These are phyloP conservation scores for Crocallis elinguaria DNA, from an alignment of 2,888 invertebrate genomes.

Conservation along the genomic window DNA sequence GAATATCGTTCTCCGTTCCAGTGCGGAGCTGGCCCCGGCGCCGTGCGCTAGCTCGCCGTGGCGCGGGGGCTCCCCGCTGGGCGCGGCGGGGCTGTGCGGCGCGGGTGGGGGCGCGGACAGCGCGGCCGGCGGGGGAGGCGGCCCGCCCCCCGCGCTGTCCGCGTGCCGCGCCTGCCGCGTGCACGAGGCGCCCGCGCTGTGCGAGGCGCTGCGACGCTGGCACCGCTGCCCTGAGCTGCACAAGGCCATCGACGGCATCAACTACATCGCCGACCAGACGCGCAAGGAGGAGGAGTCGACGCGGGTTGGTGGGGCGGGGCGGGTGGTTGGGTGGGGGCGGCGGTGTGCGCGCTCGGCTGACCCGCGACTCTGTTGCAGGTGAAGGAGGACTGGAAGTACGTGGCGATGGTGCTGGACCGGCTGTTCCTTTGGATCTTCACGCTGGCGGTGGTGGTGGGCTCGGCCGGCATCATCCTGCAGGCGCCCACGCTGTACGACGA, in stretches of 20 bases:
- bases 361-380: conserved; percentile 87
- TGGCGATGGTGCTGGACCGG: conserved; percentile 98
- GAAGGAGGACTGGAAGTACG: conserved; percentile 99
- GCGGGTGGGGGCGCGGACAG: conserved; percentile 37
- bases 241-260: conserved; percentile 96
- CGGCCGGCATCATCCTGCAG: conserved; percentile 96
- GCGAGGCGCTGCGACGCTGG: conserved; percentile 90
- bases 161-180: conserved; percentile 80
- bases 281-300: conserved; percentile 96
- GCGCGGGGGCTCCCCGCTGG: conserved; percentile 36
- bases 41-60: conserved; percentile 42
- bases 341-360: neutral
- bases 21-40: conserved; percentile 59
- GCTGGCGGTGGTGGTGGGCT: conserved; percentile 96
- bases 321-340: neutral
- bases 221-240: conserved; percentile 96
- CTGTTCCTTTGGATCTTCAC: conserved; percentile 99
- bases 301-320: conserved; percentile 86
- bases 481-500: conserved; percentile 98
- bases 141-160: conserved; percentile 62
- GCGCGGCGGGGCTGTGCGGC: conserved; percentile 36
- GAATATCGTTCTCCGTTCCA: conserved; percentile 41
- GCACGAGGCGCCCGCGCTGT: conserved; percentile 84
- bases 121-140: conserved; percentile 31
- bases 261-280: conserved; percentile 96